Evolutionary conservation across 2,113 vertebrate genomes (phyloP).

Genomic region (Ceuthmochares aereus): DNA sequence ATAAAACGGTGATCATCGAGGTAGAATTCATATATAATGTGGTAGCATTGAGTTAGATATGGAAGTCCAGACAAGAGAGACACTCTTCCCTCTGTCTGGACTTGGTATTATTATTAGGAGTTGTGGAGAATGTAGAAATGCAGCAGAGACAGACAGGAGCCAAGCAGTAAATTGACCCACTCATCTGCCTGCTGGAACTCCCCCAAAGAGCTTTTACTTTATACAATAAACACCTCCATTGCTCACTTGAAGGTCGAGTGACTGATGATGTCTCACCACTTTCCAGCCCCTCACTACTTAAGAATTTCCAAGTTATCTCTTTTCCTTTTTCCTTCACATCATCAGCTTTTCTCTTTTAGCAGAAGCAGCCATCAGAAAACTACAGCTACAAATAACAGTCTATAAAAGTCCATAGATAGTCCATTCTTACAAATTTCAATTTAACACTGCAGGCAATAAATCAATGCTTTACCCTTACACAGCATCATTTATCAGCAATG

Average conservation of each 20-base stretch:
- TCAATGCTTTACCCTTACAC: slow-evolving; percentile 23
- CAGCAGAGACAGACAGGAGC: slow-evolving; percentile 38
- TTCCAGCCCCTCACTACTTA: slow-evolving; percentile 2
- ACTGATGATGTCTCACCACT: neutral
- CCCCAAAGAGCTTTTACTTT: slow-evolving; percentile 49
- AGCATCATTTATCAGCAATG: slow-evolving; percentile 46
- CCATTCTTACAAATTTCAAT: slow-evolving; percentile 35
- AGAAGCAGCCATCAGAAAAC: neutral
- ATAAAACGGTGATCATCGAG: neutral
- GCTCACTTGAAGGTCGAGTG: slow-evolving; percentile 57
- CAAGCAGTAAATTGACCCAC: slow-evolving; percentile 52
- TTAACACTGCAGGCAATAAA: slow-evolving; percentile 28
- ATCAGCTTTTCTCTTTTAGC: neutral
- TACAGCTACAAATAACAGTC: neutral
- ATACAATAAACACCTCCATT: neutral
- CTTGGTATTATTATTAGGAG: neutral
- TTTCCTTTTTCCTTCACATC: neutral
- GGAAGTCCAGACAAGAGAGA: neutral
- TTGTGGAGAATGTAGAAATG: neutral
- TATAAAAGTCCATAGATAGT: slow-evolving; percentile 12
- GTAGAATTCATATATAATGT: neutral
- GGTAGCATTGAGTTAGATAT: neutral
- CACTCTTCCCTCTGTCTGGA: neutral
- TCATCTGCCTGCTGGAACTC: slow-evolving; percentile 21
- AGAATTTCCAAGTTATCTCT: slow-evolving; percentile 35